These are phyloP conservation scores for Cactoblastis cactorum DNA, from an alignment of 2,888 invertebrate species.

Conservation along the genomic window DNA sequence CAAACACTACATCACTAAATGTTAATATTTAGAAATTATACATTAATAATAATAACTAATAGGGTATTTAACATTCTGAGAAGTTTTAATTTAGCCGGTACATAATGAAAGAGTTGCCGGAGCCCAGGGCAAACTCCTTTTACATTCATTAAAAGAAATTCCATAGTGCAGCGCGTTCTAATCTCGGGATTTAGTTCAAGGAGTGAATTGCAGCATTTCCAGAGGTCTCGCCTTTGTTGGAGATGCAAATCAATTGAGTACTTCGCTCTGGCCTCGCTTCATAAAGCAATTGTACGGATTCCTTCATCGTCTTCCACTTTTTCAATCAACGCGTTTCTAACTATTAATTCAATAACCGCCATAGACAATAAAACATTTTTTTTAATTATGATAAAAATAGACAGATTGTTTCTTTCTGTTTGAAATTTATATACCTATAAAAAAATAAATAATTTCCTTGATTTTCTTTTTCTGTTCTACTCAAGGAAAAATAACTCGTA, in stretches of 20 bases:
- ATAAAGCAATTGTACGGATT: constrained; percentile 49
- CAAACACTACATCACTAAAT: not conserved
- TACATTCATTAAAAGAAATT: constrained; percentile 39
- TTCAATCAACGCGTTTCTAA: constrained; percentile 6
- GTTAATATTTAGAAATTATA: not conserved
- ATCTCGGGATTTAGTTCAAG: constrained; percentile 51
- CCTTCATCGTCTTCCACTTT: constrained; percentile 17
- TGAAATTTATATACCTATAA: too few species aligned
- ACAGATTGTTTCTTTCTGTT: too few species aligned
- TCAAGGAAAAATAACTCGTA: too few species aligned
- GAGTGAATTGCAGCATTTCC: constrained; percentile 56
- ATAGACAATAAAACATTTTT: not conserved
- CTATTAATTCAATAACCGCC: too few species aligned
- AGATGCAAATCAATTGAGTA: constrained; percentile 66
- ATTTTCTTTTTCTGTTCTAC: too few species aligned
- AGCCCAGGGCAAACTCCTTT: constrained; percentile 22
- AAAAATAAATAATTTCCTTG: too few species aligned
- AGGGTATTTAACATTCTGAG: not conserved
- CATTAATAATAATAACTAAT: not conserved
- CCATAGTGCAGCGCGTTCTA: constrained; percentile 46
- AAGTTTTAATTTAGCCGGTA: constrained; percentile 10
- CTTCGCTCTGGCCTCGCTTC: constrained; percentile 33
- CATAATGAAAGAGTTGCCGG: constrained; percentile 14
- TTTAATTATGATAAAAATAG: too few species aligned
- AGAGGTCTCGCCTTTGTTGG: constrained; percentile 45